Conservation (phyloP, 2,113 vertebrate genomes). For the Turnix velox region DNA sequence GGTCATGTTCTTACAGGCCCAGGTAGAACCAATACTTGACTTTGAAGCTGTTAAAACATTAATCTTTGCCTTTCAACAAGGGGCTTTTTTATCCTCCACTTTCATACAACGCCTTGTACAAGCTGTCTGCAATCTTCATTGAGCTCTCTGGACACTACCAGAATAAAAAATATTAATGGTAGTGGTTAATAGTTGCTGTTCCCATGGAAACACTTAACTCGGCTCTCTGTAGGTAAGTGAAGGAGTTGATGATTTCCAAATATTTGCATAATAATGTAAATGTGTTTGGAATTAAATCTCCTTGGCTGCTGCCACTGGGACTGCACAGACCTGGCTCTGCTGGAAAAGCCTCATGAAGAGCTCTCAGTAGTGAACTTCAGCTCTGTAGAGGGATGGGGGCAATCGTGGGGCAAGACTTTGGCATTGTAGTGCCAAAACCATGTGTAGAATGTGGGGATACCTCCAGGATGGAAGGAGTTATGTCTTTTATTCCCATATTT, state of each 20-base stretch:
- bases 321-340: not conserved
- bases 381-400: not conserved
- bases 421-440: rapidly evolving
- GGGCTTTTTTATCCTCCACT: not conserved
- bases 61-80: not conserved
- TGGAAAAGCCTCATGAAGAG: not conserved
- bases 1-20: not conserved
- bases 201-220: conserved; percentile 5
- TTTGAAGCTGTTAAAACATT: not conserved
- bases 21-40: not conserved
- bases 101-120: not conserved
- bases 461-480: not conserved
- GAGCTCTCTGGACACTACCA: not conserved
- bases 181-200: not conserved
- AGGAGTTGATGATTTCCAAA: conserved; percentile 33
- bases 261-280: conserved; percentile 28
- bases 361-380: not conserved
- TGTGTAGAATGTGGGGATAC: rapidly evolving
- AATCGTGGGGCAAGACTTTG: rapidly evolving
- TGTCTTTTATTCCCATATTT: not conserved
- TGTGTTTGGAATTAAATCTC: not conserved
- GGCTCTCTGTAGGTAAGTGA: not conserved
- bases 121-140: not conserved
- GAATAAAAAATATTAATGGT: not conserved
- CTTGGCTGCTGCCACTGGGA: not conserved